Evolutionary conservation across 2,113 vertebrate genomes (phyloP).

Genomic region (Tyrannus savana): DNA sequence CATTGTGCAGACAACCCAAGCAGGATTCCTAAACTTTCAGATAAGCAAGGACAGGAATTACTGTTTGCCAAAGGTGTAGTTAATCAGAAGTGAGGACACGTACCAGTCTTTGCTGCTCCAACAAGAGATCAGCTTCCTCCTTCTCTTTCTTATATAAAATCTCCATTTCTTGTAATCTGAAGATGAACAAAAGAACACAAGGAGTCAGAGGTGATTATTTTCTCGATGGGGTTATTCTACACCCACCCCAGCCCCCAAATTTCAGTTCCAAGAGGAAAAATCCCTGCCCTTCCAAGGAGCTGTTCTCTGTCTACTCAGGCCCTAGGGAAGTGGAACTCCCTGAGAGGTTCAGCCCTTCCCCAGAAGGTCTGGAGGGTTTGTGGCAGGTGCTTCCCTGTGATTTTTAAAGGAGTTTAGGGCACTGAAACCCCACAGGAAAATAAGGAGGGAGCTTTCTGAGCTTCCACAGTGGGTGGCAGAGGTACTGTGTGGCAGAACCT

Average conservation of each 20-base stretch:
- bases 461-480: not conserved
- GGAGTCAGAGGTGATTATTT: not conserved
- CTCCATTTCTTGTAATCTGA: constrained; percentile 98
- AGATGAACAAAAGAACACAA: not conserved
- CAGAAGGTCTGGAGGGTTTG: not conserved
- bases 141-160: constrained; percentile 99
- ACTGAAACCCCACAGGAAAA: not conserved
- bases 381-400: not conserved
- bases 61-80: constrained; percentile 30
- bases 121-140: constrained; percentile 95
- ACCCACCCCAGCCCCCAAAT: not conserved
- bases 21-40: constrained; percentile 39
- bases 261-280: not conserved
- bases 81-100: constrained; percentile 60
- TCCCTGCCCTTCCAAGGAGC: not conserved
- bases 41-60: constrained; percentile 36
- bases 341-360: not conserved
- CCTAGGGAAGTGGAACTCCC: not conserved
- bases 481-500: not conserved
- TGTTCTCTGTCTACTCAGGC: not conserved
- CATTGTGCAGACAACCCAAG: constrained; percentile 51
- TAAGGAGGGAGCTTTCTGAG: not conserved
- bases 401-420: not conserved
- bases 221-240: not conserved
- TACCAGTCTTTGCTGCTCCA: constrained; percentile 99